Base-by-base conservation (phyloP, 1,140 invertebrate genomes). In the Amyelois transitella region DNA sequence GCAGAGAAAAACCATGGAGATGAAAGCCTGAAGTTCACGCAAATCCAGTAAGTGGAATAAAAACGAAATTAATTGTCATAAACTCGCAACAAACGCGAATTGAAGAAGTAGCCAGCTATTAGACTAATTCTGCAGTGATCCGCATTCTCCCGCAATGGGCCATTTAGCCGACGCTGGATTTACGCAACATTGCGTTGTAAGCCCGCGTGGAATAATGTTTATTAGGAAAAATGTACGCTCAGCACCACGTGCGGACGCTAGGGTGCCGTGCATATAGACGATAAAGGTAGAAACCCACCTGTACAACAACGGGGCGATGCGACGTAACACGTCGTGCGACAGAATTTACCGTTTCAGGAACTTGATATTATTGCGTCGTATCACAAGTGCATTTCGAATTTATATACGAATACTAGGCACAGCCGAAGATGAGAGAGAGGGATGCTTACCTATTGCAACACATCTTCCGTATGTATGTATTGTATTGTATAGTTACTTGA, bases 191-290 rank as follows among this genome's bases (percentile, higher is more conserved):
- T 72, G 72, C 75, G 64, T 60, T 52, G 68, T 79, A 73, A 77
- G 66, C 76, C 62, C 45, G 48, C 54, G 49, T 49, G 49, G 62
- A 70, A 73, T 76, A 74, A 82, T 66, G 66, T 78, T 79, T 74
- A 82, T 82, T 78, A 80, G 69, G 66, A 78, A 77, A 82, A 82
- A 82, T 80, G 74, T 72, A 71, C 69, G 68, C 66, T 71, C 61
- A 64, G 12, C 19, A 1, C 44, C 28, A 22, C 19, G 55, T 65
- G 63, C 63, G 60, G 58, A 62, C 56, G 60, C 20, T 48, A 45
- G 43, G 43, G 8, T n/a, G 10, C 45, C 45, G 17, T 48, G 25
- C 25, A 28, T 28, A n/a, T 38, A 38, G n/a, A n/a, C n/a, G n/a
- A n/a, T n/a, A n/a, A n/a, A n/a, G n/a, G n/a, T n/a, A n/a, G n/a